Evolutionary conservation across 2,797 vertebrate genomes (phyloP).

Genomic region (Artibeus jamaicensis): DNA sequence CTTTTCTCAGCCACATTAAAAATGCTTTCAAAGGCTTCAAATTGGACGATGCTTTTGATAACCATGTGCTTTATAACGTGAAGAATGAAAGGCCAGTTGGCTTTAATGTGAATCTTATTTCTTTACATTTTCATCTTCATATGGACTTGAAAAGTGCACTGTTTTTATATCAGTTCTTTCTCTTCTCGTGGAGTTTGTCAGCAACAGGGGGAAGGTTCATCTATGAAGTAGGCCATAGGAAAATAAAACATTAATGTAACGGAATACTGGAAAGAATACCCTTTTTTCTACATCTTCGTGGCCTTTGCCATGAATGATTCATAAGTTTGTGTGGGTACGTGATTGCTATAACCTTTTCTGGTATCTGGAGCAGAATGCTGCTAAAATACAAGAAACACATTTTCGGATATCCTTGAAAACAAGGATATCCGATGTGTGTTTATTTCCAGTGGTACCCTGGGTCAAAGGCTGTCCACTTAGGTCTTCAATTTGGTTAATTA

Average conservation of each 20-base stretch:
- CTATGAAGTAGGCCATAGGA: not conserved
- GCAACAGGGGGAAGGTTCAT: not conserved
- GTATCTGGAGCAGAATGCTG: not conserved
- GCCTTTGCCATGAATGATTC: not conserved
- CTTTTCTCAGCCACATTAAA: not conserved
- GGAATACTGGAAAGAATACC: not conserved
- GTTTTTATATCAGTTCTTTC: not conserved
- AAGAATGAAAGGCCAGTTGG: not conserved
- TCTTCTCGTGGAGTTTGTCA: not conserved
- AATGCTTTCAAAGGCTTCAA: not conserved
- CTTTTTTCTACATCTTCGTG: not conserved
- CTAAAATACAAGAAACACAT: not conserved
- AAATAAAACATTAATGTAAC: not conserved
- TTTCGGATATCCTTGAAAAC: not conserved
- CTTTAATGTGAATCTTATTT: not conserved
- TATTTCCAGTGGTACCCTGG: not conserved
- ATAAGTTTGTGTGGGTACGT: not conserved
- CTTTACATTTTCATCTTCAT: not conserved
- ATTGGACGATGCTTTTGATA: not conserved
- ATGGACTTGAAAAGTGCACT: not conserved
- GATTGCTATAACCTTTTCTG: not conserved
- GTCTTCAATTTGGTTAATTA: not conserved
- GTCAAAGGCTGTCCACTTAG: not conserved
- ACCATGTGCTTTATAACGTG: not conserved
- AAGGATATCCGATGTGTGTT: not conserved